Evolutionary conservation across 2,888 invertebrate species (phyloP).

Genomic region (Vesta saturnalis): DNA sequence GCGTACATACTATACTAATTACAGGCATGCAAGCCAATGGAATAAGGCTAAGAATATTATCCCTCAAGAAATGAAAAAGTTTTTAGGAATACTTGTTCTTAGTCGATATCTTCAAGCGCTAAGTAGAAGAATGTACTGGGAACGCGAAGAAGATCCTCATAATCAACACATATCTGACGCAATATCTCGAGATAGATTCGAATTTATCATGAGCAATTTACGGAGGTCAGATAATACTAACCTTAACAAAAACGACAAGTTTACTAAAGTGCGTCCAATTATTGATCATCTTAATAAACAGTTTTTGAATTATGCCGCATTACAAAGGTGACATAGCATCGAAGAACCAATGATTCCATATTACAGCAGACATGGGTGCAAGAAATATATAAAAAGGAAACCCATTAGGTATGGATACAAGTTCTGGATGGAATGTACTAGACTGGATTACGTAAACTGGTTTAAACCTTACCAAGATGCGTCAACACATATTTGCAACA

Average conservation of each 20-base stretch:
- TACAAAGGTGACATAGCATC: too few relatives aligned
- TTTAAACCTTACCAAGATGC: constrained; percentile 28
- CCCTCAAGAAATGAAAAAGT: background rate
- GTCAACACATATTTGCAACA: constrained; percentile 5
- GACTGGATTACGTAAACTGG: constrained; percentile 27
- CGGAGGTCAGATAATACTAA: background rate
- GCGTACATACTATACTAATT: too few relatives aligned
- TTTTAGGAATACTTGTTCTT: too few relatives aligned
- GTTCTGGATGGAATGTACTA: constrained; percentile 40
- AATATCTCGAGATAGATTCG: background rate
- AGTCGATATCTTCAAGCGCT: too few relatives aligned
- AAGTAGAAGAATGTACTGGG: background rate
- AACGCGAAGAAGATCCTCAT: background rate
- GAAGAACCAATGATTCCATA: too few relatives aligned
- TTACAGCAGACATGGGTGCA: constrained; percentile 49
- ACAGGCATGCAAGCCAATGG: background rate
- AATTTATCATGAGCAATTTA: background rate
- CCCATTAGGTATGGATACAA: constrained; percentile 44
- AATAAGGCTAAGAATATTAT: background rate
- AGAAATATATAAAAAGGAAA: too few relatives aligned
- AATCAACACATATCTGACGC: too few relatives aligned
- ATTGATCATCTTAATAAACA: too few relatives aligned
- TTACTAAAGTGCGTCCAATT: too few relatives aligned
- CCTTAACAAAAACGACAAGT: too few relatives aligned
- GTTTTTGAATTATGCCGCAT: too few relatives aligned